Evolutionary conservation across 2,888 invertebrate genomes (phyloP).

Genomic region (Ormyrus rosae): DNA sequence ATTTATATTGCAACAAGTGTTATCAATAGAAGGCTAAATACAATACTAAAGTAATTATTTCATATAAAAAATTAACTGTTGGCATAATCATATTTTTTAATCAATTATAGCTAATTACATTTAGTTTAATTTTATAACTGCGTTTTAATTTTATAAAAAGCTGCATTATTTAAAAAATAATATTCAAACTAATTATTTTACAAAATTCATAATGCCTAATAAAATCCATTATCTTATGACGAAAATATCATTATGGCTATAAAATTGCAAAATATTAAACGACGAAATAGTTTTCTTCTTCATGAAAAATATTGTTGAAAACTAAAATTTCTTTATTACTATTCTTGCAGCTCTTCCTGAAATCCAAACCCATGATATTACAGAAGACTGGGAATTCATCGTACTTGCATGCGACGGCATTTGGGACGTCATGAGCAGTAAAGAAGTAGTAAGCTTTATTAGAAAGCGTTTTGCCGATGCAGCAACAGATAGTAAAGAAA

Average conservation of each 20-base stretch:
- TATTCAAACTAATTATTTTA: no score
- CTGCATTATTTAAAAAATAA: neutral
- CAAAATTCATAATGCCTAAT: no score
- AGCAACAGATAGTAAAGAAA: conserved; percentile 57
- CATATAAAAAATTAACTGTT: no score
- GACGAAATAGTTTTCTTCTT: no score
- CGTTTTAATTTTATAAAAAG: conserved; percentile 60
- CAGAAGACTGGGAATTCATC: conserved; percentile 96
- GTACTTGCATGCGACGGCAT: conserved; percentile 99
- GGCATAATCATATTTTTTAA: neutral
- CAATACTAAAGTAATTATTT: no score
- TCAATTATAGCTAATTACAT: conserved; percentile 11
- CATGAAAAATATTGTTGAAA: no score
- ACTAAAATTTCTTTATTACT: neutral
- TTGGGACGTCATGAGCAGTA: conserved; percentile 98
- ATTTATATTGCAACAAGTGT: no score
- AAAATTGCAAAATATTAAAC: no score
- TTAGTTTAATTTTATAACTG: neutral
- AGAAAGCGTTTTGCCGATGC: conserved; percentile 82
- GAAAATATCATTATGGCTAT: no score
- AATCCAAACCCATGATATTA: conserved; percentile 87
- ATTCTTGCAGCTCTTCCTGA: conserved; percentile 90
- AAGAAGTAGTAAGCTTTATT: conserved; percentile 95
- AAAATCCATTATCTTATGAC: no score
- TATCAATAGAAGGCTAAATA: conserved; percentile 10